Evolutionary conservation across 2,113 vertebrate species (phyloP).

Genomic region (Cyprinodon tularosa): DNA sequence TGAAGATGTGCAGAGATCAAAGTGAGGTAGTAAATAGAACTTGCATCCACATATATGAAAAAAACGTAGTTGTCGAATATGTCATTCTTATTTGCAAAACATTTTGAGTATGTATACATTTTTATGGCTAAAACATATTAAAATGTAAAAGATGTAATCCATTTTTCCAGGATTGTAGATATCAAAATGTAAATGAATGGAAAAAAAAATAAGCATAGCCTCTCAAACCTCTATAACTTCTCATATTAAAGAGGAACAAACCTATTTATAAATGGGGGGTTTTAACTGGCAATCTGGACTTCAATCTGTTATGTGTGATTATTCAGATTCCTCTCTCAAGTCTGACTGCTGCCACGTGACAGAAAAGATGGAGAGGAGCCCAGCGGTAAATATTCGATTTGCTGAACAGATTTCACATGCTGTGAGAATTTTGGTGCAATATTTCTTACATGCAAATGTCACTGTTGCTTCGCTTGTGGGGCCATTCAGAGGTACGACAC

Average conservation of each 20-base stretch:
- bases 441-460: background rate
- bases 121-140: background rate
- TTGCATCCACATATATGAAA: background rate
- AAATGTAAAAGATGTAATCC: background rate
- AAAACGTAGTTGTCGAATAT: background rate
- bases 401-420: slow-evolving; percentile 17
- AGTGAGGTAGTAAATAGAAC: background rate
- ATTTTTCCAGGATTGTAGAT: background rate
- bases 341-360: slow-evolving; percentile 32
- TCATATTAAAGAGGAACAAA: slow-evolving; percentile 50
- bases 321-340: slow-evolving; percentile 57
- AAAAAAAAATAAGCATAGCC: slow-evolving; percentile 8
- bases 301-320: slow-evolving; percentile 75
- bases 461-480: background rate
- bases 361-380: slow-evolving; percentile 18
- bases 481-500: background rate
- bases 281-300: slow-evolving; percentile 73
- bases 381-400: slow-evolving; percentile 25
- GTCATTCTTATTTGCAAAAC: background rate
- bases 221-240: slow-evolving; percentile 48
- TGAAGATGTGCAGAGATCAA: background rate
- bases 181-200: slow-evolving; percentile 8
- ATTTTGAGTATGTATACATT: background rate
- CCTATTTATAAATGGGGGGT: slow-evolving; percentile 70
- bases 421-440: background rate